Conservation (phyloP, 2,888 invertebrate species). For the Philhelius pedissequus region DNA sequence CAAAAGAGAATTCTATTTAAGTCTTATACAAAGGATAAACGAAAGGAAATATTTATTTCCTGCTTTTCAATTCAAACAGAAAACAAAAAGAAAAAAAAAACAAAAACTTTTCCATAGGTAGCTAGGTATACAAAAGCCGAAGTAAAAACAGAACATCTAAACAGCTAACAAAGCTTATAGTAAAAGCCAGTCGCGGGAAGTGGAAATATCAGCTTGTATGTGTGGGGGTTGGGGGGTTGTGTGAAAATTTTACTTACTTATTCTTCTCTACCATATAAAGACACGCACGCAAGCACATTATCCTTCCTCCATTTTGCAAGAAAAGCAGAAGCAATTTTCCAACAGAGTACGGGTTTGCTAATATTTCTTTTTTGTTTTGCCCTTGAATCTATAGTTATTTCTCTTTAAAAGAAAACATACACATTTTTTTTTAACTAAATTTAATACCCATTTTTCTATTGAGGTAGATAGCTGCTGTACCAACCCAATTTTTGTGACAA, state of each 20-base stretch:
- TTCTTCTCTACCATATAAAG: neutral
- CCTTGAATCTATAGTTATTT: neutral
- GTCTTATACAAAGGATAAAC: conserved; percentile 58
- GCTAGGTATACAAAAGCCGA: too few species aligned
- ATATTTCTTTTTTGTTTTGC: neutral
- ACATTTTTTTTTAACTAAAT: neutral
- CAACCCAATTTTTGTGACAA: neutral
- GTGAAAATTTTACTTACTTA: neutral
- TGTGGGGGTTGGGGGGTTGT: too few species aligned
- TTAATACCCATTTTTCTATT: neutral
- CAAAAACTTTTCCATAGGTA: conserved; percentile 31
- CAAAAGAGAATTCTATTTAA: conserved; percentile 6
- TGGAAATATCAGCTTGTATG: neutral
- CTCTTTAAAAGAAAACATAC: neutral
- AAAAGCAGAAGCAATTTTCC: conserved; percentile 7
- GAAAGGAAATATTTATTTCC: conserved; percentile 65
- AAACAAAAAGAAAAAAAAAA: neutral
- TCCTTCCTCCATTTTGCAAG: neutral
- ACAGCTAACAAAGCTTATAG: neutral
- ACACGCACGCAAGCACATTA: conserved; percentile 1
- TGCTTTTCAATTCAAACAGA: conserved; percentile 42
- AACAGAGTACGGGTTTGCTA: neutral
- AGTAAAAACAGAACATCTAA: too few species aligned
- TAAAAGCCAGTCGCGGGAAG: neutral
- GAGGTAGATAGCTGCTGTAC: neutral